Conservation (phyloP, 2,113 vertebrate species). For the Caracal caracal region DNA sequence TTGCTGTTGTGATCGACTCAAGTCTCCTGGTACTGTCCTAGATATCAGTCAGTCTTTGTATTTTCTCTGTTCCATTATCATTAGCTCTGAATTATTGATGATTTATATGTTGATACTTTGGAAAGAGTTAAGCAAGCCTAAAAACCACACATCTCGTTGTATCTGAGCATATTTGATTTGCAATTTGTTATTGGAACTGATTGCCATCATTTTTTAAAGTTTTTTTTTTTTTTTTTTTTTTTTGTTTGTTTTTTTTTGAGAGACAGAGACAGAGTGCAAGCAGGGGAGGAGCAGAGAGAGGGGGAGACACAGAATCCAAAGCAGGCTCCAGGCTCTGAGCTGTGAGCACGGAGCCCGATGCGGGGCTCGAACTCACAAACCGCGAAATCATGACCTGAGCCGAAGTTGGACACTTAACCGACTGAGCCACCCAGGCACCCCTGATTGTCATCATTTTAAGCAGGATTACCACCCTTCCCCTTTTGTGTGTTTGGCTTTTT, state of each 20-base stretch:
- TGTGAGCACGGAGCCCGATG: too few relatives aligned
- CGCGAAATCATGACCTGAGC: too few relatives aligned
- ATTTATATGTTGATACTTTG: conserved; percentile 22
- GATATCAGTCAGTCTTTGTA: neutral
- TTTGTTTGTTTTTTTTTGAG: too few relatives aligned
- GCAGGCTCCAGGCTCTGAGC: too few relatives aligned
- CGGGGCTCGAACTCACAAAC: too few relatives aligned
- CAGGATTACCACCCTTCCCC: neutral
- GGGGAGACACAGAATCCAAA: too few relatives aligned
- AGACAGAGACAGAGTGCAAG: too few relatives aligned
- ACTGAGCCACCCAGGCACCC: too few relatives aligned
- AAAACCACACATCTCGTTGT: neutral
- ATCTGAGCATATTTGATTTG: neutral
- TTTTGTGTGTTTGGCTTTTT: neutral
- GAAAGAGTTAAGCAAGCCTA: neutral
- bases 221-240: too few relatives aligned
- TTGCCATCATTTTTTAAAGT: neutral
- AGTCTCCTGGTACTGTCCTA: neutral
- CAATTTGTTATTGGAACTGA: neutral
- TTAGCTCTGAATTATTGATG: neutral
- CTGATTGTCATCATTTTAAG: neutral
- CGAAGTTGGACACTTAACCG: too few relatives aligned
- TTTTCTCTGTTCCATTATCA: neutral
- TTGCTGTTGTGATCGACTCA: neutral
- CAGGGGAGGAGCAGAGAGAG: too few relatives aligned